These are phyloP conservation scores for Rousettus madagascariensis DNA, from an alignment of 2,797 vertebrate species.

Conservation along the genomic window DNA sequence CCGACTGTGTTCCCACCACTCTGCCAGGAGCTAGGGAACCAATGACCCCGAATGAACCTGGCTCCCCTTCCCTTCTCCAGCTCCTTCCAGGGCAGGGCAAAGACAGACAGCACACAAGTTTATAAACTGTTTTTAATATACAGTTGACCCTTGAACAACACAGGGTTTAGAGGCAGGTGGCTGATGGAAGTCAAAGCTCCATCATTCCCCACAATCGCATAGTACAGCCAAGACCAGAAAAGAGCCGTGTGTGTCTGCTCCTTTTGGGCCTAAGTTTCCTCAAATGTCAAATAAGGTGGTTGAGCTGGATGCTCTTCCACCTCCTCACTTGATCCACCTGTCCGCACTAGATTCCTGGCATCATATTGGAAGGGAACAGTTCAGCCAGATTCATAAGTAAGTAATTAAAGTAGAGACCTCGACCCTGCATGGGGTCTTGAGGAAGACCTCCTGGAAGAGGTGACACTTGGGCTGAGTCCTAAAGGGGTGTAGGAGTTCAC, in stretches of 20 bases:
- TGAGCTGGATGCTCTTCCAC: background rate
- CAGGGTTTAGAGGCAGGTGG: background rate
- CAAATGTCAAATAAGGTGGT: background rate
- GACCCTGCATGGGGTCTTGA: background rate
- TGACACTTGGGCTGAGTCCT: background rate
- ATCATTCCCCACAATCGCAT: background rate
- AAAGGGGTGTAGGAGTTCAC: background rate
- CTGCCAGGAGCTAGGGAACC: background rate
- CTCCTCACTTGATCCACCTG: background rate
- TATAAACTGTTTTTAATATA: background rate
- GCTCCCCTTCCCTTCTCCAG: background rate
- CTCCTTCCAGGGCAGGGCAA: background rate
- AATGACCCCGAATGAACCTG: rapidly evolving
- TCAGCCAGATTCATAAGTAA: background rate
- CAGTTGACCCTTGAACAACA: background rate
- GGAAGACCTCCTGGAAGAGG: background rate
- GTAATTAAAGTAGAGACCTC: background rate
- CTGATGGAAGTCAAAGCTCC: background rate
- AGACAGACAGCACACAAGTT: background rate
- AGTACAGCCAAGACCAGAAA: background rate
- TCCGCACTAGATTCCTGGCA: background rate
- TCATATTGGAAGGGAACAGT: rapidly evolving
- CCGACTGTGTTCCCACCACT: background rate
- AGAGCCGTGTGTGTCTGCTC: background rate
- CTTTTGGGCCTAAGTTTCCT: background rate